Evolutionary conservation across 2,797 vertebrate genomes (phyloP).

Genomic region (Urosaurus nigricauda): DNA sequence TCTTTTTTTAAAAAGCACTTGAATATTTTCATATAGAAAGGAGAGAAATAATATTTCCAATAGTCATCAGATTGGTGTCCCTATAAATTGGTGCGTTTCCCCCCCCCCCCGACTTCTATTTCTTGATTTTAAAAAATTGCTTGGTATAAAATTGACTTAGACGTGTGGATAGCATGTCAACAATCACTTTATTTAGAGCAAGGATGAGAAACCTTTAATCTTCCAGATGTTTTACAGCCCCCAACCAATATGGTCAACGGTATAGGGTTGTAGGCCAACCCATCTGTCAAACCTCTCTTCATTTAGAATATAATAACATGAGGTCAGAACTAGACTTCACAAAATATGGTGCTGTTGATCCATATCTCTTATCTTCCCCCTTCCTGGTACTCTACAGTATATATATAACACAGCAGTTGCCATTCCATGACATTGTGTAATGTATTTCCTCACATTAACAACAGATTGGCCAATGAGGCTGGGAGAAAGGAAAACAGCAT

Average conservation of each 20-base stretch:
- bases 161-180: not conserved
- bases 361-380: not conserved
- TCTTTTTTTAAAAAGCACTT: not conserved
- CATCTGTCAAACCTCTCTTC: not conserved
- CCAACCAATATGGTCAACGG: not conserved
- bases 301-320: not conserved
- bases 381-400: not conserved
- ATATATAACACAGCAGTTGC: not conserved
- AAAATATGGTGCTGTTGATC: not conserved
- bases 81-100: not conserved
- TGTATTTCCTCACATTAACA: not conserved
- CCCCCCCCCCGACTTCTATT: not conserved
- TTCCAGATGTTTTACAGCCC: not conserved
- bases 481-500: not conserved
- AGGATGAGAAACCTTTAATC: not conserved
- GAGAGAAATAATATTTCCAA: not conserved
- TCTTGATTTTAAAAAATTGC: not conserved
- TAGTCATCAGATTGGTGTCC: not conserved
- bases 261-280: not conserved
- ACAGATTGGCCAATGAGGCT: not conserved
- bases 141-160: not conserved
- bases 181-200: not conserved
- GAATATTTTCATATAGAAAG: not conserved
- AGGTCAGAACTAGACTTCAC: not conserved
- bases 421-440: not conserved